These are phyloP conservation scores for Polyommatus iphigenia DNA, from an alignment of 2,888 invertebrate species.

Conservation along the genomic window DNA sequence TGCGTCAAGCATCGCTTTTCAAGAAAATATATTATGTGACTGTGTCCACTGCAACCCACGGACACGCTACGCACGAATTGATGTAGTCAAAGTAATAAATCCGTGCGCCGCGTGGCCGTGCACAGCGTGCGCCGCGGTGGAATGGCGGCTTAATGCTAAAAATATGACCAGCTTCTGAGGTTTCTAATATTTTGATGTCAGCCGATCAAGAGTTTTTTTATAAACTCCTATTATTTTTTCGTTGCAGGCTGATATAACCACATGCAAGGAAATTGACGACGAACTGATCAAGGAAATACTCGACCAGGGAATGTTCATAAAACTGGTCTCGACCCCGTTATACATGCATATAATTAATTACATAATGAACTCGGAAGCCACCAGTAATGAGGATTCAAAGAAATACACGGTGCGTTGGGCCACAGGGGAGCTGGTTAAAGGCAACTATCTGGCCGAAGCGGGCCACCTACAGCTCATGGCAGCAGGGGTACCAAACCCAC, in stretches of 20 bases:
- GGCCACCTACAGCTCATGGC: conserved; percentile 61
- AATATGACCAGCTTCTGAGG: too few species aligned
- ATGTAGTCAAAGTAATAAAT: too few species aligned
- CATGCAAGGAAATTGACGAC: conserved; percentile 56
- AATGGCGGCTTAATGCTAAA: too few species aligned
- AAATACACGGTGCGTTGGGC: conserved; percentile 61
- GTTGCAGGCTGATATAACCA: conserved; percentile 54
- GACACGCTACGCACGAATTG: too few species aligned
- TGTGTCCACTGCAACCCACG: too few species aligned
- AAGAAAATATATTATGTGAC: too few species aligned
- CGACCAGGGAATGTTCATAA: conserved; percentile 60
- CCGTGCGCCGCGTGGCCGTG: too few species aligned
- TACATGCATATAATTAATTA: conserved; percentile 58
- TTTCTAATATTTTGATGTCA: too few species aligned
- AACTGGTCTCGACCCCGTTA: conserved; percentile 60
- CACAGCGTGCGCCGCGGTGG: too few species aligned
- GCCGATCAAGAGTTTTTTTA: too few species aligned
- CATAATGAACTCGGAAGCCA: conserved; percentile 51
- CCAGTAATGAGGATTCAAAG: conserved; percentile 40
- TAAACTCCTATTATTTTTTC: not conserved
- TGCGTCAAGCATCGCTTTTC: too few species aligned
- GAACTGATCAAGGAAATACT: conserved; percentile 63
- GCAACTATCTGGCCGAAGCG: conserved; percentile 62
- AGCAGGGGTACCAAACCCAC: conserved; percentile 56
- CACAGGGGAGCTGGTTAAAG: conserved; percentile 52